These are phyloP conservation scores for Girardia tigrina DNA, from an alignment of 2,888 invertebrate species.

Conservation along the genomic window DNA sequence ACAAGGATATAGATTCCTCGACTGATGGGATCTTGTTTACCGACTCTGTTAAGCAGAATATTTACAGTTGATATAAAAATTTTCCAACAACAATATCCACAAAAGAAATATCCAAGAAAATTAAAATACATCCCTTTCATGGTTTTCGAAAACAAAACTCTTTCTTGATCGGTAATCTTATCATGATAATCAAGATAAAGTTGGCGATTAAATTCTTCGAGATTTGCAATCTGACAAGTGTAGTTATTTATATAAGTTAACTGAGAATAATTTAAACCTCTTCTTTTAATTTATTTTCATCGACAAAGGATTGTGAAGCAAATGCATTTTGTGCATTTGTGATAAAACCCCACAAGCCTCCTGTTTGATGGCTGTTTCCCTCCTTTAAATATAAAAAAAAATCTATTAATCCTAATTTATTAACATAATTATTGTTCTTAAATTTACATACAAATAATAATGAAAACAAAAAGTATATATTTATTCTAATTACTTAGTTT, in stretches of 20 bases:
- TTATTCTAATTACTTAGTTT: too few relatives aligned
- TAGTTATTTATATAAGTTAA: not conserved
- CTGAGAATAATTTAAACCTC: not conserved
- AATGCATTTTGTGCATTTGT: not conserved
- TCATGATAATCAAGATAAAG: conserved; percentile 90
- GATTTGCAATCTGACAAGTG: conserved; percentile 62
- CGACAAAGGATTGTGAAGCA: not conserved
- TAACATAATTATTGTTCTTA: too few relatives aligned
- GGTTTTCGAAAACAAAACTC: conserved; percentile 54
- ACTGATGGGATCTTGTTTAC: conserved; percentile 93
- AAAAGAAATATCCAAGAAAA: conserved; percentile 91
- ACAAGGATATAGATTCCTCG: conserved; percentile 86
- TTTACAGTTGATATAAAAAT: conserved; percentile 91
- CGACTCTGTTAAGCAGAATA: conserved; percentile 94
- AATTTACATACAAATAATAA: too few relatives aligned
- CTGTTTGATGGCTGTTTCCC: not conserved
- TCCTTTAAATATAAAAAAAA: not conserved
- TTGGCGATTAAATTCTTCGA: conserved; percentile 82
- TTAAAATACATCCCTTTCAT: conserved; percentile 85
- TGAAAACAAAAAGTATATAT: too few relatives aligned
- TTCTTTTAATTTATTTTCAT: conserved; percentile 15
- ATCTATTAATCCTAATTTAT: too few relatives aligned
- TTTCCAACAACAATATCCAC: conserved; percentile 93
- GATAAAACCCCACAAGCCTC: conserved; percentile 12
- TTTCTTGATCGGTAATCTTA: conserved; percentile 63